Base-by-base conservation (phyloP, 1,140 invertebrate species). In the Drosophila erecta region DNA sequence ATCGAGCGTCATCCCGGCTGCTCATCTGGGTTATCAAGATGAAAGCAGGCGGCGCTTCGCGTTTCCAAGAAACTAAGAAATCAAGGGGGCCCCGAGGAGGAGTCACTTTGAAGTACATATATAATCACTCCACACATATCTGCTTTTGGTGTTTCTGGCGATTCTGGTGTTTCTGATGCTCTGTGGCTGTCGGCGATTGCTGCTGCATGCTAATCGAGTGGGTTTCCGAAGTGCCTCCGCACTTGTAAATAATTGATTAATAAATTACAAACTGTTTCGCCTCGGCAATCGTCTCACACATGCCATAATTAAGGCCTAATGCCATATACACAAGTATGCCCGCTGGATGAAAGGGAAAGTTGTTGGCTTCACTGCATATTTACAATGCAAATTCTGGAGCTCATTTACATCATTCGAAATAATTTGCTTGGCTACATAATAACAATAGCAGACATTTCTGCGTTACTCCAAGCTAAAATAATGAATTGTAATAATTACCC, bases 201-300 rank as follows among this genome's bases (percentile, higher is more conserved):
- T 61, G 47, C 33, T 69, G 49, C 46, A 66, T 53, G 65, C 47
- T 66, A 69, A 69, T 69, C 65, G 47, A 54, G 47, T 41, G 60
- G 27, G 37, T 51, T 66, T 30, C 24, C 12, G 12, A 27, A 33
- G 40, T 41, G 35, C 50, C 47, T 38, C 12, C 53, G 60, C 40
- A n/a, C 10, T 46, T 22, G 10, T 69, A 55, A 70, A 70, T 69
- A 70, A 70, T 69, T 70, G 62, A 70, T 70, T 70, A 69, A 69
- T 56, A 55, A 56, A 70, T 70, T 70, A 70, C 22, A 47, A 70
- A 70, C 49, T 55, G 66, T 69, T 69, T 67, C 59, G 27, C 44
- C 41, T 47, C 49, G 37, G 30, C 22, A 17, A 55, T 54, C 51
- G 54, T 5, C 60, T 43, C 27, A 44, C 51, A 62, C 60, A 44